Percentiles rank a stretch among this genome's conserved stretches.
phyloP scores from a whole-genome alignment of 2,113 vertebrate genomes.

The Pelecanoides urinatrix region DNA sequence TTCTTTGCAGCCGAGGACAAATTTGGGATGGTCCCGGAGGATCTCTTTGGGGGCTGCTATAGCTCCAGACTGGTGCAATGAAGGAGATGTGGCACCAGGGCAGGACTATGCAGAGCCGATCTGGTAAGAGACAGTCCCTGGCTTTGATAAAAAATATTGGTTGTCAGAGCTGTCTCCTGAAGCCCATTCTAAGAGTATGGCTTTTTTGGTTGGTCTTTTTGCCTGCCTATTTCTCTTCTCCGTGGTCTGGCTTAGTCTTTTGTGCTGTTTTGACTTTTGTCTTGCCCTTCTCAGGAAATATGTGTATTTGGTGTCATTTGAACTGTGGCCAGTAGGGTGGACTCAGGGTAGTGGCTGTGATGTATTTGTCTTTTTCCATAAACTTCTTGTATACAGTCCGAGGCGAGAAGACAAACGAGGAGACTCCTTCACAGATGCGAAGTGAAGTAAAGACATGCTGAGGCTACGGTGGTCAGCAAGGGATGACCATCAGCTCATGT shows the following conservation, averaged over 20 bases:
- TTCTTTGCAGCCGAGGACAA: background rate
- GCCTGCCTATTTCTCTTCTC: background rate
- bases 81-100: background rate
- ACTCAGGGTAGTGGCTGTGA: background rate
- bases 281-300: background rate
- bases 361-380: background rate
- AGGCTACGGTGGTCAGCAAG: background rate
- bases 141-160: background rate
- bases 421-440: background rate
- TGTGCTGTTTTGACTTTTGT: background rate
- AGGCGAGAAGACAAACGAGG: background rate
- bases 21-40: background rate
- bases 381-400: background rate
- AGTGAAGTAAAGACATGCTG: background rate
- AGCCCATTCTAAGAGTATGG: background rate
- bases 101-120: fast-evolving
- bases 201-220: background rate
- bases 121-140: background rate
- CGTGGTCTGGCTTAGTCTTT: background rate
- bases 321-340: background rate
- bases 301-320: background rate
- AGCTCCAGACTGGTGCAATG: background rate
- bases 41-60: background rate
- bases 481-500: background rate
- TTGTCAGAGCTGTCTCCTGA: background rate